phyloP scores from a whole-genome alignment of 2,888 invertebrate genomes.

The Tineola bisselliella region DNA sequence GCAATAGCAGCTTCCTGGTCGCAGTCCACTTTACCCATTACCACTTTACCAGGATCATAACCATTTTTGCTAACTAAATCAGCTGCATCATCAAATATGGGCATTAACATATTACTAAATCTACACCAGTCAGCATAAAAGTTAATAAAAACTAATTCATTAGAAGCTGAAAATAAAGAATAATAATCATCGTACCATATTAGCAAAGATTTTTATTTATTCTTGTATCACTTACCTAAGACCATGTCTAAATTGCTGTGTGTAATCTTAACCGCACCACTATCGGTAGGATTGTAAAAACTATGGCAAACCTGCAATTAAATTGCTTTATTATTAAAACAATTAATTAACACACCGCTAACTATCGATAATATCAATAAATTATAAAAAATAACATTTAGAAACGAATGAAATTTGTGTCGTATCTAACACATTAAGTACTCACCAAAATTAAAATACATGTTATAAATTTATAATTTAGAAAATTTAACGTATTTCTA shows the following conservation, averaged over 20 bases:
- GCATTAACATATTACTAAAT: conserved; percentile 96
- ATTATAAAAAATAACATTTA: background rate
- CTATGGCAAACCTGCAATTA: conserved; percentile 59
- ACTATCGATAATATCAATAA: conserved; percentile 20
- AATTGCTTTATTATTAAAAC: conserved; percentile 20
- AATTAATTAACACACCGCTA: background rate
- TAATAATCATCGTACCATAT: background rate
- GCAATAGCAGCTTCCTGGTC: conserved; percentile 91
- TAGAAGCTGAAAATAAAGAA: conserved; percentile 76
- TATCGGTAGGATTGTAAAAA: conserved; percentile 81
- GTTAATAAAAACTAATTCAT: conserved; percentile 97
- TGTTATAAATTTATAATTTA: conserved; percentile 36
- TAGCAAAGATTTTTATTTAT: background rate
- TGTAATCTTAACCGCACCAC: conserved; percentile 84
- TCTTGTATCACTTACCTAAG: conserved; percentile 71
- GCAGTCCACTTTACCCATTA: conserved; percentile 97
- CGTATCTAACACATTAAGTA: background rate
- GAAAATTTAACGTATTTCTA: conserved; percentile 30
- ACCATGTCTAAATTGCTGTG: conserved; percentile 85
- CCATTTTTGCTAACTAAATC: conserved; percentile 83
- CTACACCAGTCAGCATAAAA: conserved; percentile 99
- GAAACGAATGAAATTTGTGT: background rate
- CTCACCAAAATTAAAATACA: conserved; percentile 21
- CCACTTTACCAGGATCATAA: conserved; percentile 84
- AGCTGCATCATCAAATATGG: conserved; percentile 96